Percentiles rank a stretch among this genome's conserved stretches.
Evolutionary conservation across 2,888 invertebrate species (phyloP).

Genomic region (Eristalis tenax): DNA sequence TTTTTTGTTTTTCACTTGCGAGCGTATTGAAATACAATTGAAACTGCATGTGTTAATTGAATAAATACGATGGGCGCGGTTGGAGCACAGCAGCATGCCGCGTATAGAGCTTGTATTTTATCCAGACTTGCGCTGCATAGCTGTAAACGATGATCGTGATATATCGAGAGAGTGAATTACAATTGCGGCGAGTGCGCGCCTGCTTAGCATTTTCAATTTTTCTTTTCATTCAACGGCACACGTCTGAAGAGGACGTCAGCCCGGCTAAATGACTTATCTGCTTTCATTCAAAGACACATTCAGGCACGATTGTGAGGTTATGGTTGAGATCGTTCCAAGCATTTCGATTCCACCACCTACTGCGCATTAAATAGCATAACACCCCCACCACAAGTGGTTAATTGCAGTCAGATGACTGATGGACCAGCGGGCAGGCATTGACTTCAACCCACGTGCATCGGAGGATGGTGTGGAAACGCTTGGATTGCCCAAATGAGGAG

Average conservation of each 20-base stretch:
- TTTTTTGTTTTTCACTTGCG: not conserved
- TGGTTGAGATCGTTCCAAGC: not conserved
- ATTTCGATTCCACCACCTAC: not conserved
- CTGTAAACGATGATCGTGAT: conserved; percentile 40
- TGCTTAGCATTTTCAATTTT: conserved; percentile 28
- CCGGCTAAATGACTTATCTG: not conserved
- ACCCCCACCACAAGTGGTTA: not conserved
- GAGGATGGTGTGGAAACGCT: not conserved
- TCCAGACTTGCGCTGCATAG: conserved; percentile 24
- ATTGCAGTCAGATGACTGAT: not conserved
- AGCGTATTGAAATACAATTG: conserved; percentile 52
- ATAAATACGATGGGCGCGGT: conserved; percentile 64
- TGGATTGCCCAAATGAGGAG: not conserved
- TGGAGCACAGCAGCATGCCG: conserved; percentile 25
- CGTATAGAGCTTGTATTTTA: conserved; percentile 28
- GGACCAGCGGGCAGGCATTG: not conserved
- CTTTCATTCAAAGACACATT: not conserved
- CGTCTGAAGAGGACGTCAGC: conserved; percentile 4
- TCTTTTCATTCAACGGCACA: conserved; percentile 26
- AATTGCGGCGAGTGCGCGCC: conserved; percentile 33
- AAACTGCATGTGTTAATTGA: conserved; percentile 62
- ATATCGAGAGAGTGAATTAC: conserved; percentile 23
- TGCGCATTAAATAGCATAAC: not conserved
- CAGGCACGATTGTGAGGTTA: not conserved
- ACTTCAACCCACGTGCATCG: not conserved